These are phyloP conservation scores for Tokudaia tokunoshimensis DNA, from an alignment of 2,797 vertebrate genomes.

Conservation along the genomic window DNA sequence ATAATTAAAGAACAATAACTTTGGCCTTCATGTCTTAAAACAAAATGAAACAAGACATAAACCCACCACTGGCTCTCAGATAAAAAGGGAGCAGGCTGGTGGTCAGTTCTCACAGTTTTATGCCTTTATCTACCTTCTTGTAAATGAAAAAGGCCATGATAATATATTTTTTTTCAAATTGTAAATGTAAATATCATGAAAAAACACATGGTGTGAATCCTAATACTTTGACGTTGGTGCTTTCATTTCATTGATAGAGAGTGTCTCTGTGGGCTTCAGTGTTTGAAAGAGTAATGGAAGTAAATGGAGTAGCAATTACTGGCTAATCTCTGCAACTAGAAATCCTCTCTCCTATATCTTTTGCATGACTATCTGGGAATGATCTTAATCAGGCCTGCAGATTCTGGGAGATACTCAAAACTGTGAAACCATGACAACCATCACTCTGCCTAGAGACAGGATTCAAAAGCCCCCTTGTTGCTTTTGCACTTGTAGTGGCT, in stretches of 20 bases:
- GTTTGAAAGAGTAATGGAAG: neutral
- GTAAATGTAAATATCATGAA: slow-evolving; percentile 54
- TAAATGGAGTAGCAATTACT: slow-evolving; percentile 29
- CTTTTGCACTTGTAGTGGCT: neutral
- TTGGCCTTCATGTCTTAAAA: neutral
- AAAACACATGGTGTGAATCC: neutral
- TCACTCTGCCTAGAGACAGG: neutral
- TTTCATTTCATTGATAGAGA: neutral
- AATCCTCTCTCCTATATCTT: neutral
- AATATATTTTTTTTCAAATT: slow-evolving; percentile 68
- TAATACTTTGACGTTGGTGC: neutral
- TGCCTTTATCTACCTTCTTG: slow-evolving; percentile 51
- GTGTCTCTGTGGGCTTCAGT: neutral
- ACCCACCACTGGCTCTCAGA: neutral
- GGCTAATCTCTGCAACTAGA: slow-evolving; percentile 54
- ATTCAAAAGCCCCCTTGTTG: neutral
- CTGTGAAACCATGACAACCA: neutral
- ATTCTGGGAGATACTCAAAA: neutral
- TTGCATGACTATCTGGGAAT: neutral
- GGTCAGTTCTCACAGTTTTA: slow-evolving; percentile 11
- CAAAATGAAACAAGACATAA: neutral
- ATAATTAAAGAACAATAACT: neutral
- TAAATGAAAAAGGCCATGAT: slow-evolving; percentile 48
- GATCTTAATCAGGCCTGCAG: neutral
- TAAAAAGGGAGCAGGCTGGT: neutral